Percentiles rank a stretch among this genome's conserved stretches.
Evolutionary conservation across 2,113 vertebrate genomes (phyloP).

Genomic region (Conger conger): DNA sequence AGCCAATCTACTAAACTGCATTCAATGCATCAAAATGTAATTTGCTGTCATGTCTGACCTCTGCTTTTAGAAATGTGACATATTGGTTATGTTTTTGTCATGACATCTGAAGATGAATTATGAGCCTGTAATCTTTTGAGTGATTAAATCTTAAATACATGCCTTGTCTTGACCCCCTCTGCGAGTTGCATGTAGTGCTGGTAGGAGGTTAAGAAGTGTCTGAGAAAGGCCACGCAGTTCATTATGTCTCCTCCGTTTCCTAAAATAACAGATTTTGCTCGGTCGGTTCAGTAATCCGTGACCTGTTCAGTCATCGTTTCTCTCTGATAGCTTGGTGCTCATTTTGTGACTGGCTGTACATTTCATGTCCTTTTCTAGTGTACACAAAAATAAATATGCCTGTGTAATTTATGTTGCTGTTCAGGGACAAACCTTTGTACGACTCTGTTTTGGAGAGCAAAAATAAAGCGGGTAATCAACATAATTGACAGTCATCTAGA

Average conservation of each 20-base stretch:
- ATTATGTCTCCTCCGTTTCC: constrained; percentile 56
- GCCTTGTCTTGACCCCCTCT: constrained; percentile 39
- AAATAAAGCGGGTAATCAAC: constrained; percentile 44
- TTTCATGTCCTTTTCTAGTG: constrained; percentile 56
- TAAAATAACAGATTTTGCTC: constrained; percentile 48
- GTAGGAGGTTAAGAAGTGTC: constrained; percentile 17
- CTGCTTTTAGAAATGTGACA: constrained; percentile 28
- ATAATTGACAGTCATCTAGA: constrained; percentile 50
- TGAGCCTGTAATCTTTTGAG: constrained; percentile 58
- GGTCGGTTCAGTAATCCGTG: constrained; percentile 65
- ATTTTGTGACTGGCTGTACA: constrained; percentile 72
- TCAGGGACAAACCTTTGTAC: constrained; percentile 64
- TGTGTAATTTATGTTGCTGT: constrained; percentile 37
- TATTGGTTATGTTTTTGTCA: constrained; percentile 59
- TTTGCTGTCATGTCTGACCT: constrained; percentile 8
- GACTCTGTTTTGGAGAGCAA: constrained; percentile 56
- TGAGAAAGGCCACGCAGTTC: constrained; percentile 36
- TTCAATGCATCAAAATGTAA: constrained; percentile 39
- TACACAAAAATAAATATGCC: constrained; percentile 5
- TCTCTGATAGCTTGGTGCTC: constrained; percentile 63
- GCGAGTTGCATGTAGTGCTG: constrained; percentile 12
- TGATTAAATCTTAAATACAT: constrained; percentile 57
- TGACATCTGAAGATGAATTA: constrained; percentile 56
- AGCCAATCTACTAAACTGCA: constrained; percentile 54
- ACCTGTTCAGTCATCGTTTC: constrained; percentile 56